phyloP scores from a whole-genome alignment of 2,113 vertebrate genomes.

The Xerus inauris region DNA sequence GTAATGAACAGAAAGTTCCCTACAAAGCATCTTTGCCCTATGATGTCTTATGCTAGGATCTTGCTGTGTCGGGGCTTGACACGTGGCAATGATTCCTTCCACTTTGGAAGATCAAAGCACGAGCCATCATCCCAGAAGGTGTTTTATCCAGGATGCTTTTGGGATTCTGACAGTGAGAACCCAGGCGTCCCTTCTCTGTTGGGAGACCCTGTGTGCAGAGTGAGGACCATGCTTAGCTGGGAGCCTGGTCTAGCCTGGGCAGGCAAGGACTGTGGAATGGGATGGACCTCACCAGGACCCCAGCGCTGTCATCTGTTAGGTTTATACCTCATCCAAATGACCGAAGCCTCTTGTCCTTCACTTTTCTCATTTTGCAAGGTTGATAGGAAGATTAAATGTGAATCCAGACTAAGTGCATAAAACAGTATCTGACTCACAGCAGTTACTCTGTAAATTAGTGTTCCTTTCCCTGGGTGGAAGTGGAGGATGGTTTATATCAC shows the following conservation, averaged over 20 bases:
- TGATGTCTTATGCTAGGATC: accelerated
- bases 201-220: neutral
- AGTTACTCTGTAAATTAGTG: neutral
- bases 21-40: no score
- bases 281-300: neutral
- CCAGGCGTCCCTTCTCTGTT: neutral
- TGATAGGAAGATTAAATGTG: neutral
- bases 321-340: neutral
- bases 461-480: neutral
- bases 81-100: neutral
- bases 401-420: neutral
- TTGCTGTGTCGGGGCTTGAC: neutral
- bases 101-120: neutral
- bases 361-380: neutral
- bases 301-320: neutral
- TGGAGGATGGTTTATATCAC: neutral
- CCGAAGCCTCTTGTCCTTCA: neutral
- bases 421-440: neutral
- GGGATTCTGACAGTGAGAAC: neutral
- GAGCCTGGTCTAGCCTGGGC: neutral
- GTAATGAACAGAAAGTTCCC: neutral
- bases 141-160: neutral
- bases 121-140: neutral
- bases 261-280: neutral
- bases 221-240: neutral